Evolutionary conservation across 2,797 vertebrate genomes (phyloP).

Genomic region (Pteropus rufus): DNA sequence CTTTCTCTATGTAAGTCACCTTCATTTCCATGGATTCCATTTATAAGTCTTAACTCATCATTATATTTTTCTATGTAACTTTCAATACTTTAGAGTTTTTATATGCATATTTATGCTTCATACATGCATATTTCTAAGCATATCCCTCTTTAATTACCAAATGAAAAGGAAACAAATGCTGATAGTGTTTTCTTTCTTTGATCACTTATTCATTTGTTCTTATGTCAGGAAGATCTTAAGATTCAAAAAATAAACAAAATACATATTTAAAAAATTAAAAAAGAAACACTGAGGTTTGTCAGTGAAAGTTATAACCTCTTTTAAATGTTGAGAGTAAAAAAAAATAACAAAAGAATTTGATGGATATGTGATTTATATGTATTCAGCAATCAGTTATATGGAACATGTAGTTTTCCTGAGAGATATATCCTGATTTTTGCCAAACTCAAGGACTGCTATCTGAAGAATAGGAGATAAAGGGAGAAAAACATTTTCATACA

Average conservation of each 20-base stretch:
- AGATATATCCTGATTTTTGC: neutral
- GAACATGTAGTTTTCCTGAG: neutral
- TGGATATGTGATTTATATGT: neutral
- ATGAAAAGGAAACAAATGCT: neutral
- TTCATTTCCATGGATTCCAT: neutral
- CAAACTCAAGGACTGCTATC: neutral
- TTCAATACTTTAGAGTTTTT: neutral
- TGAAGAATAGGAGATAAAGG: neutral
- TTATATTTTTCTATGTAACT: slow-evolving; percentile 17
- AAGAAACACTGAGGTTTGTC: neutral
- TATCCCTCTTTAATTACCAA: slow-evolving; percentile 1
- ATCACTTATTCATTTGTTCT: neutral
- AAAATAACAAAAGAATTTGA: neutral
- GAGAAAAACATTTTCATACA: neutral
- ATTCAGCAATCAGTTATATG: neutral
- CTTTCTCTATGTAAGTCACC: neutral
- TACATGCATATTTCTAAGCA: neutral
- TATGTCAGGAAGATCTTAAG: neutral
- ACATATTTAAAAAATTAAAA: neutral
- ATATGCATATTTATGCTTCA: neutral
- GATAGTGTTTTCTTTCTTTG: slow-evolving; percentile 13
- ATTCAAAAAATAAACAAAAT: neutral
- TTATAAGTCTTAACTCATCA: neutral
- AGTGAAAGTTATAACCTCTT: neutral
- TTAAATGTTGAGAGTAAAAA: neutral